Base-by-base conservation (phyloP, 2,888 invertebrate genomes). In the Phragmatobia fuliginosa region DNA sequence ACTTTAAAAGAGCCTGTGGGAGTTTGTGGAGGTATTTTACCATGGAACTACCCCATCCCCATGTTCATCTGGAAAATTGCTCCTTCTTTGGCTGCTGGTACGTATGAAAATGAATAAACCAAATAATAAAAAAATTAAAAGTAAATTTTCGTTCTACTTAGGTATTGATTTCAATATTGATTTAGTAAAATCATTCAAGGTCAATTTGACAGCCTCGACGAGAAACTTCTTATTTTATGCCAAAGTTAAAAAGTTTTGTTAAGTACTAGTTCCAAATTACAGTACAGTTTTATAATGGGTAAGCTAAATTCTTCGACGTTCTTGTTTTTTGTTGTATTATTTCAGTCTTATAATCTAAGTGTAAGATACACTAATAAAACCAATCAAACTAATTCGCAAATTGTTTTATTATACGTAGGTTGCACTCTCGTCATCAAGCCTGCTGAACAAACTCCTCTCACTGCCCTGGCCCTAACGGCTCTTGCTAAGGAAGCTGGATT, bases 51-150 rank as follows among this genome's bases (percentile, higher is more conserved):
- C 87, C 98, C 98, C 0, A 90, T 98, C 66, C 92, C 99, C 75
- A 99, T 99, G 99, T 96, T 98, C 89, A 96, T 98, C 1, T 99
- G 99, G 99, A 99, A 99, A 92, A 95, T 99, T 45, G 98, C 96
- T 0, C 97, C 97, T 0, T 97, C 97, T 10, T 88, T 97, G 62
- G 96, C 97, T 32, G 97, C 97, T 71, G 93, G 93, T 93, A 78
- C 79, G 81, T 74, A 70, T 60, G 3, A n/a, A 28, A 67, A 33
- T 7, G 25, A 49, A 41, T 28, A 28, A 28, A 14, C 28, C 6
- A 21, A 6, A 7, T 18, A 5, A 21, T 18, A 31, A 36, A 28
- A 14, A 7, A 41, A 28, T 18, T 8, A 41, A 41, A 25, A 14
- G 45, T 0, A 21, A 0, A 21, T 45, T 16, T 16, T 41, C 18